Evolutionary conservation across 2,113 vertebrate species (phyloP).

Genomic region (Phainopepla nitens): DNA sequence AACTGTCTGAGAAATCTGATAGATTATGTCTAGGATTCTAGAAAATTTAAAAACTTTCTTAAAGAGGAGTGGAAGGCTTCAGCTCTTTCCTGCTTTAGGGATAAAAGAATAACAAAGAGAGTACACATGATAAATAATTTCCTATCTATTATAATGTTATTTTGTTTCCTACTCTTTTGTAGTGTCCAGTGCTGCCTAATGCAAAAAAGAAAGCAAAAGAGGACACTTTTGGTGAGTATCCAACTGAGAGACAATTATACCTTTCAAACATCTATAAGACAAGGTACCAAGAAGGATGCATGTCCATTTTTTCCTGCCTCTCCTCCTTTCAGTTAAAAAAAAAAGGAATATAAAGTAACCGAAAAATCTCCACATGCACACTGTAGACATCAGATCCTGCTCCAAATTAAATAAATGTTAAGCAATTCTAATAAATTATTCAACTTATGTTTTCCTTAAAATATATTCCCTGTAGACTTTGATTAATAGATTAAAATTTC

Average conservation of each 20-base stretch:
- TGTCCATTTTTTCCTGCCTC: background rate
- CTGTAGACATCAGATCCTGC: background rate
- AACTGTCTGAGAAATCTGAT: background rate
- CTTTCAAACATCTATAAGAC: background rate
- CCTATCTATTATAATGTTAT: background rate
- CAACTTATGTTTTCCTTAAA: background rate
- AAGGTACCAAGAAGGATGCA: background rate
- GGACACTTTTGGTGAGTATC: background rate
- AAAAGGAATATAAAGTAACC: background rate
- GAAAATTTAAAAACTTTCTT: background rate
- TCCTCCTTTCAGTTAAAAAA: background rate
- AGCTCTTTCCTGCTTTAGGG: background rate
- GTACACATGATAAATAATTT: background rate
- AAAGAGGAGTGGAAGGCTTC: background rate
- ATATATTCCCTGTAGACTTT: background rate
- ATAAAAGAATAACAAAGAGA: background rate
- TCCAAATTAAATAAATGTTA: background rate
- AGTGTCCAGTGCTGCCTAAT: background rate
- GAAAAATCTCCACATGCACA: background rate
- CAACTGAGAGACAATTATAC: background rate
- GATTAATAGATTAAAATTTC: background rate
- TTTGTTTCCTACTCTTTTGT: background rate
- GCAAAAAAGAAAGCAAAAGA: background rate
- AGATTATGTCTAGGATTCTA: background rate
- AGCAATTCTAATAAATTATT: background rate